Base-by-base conservation (phyloP, 30 jellyfish, hydroid and myxozoan species). In the Turritopsis rubra region DNA sequence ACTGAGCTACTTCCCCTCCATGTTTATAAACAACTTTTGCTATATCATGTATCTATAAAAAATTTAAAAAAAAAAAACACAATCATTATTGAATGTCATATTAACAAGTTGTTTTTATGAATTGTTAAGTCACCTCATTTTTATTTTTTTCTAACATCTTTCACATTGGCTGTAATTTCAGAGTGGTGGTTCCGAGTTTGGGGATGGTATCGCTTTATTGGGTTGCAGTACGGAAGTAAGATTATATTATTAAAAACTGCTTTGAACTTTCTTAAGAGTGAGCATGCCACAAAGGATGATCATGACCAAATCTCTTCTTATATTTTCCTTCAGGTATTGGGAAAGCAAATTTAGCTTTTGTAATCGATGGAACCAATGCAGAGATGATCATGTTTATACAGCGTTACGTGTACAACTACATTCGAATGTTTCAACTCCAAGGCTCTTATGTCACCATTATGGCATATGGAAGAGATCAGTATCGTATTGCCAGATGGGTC, bases 381-480 rank as follows among this genome's bases (percentile, higher is more conserved):
- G 91, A 94, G 65, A 77, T 89, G 86, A 86, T 89, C 19, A 89
- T 96, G 65, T 94, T 94, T 66, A 19, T 89, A 18, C 99, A 94
- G 75, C 95, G 95, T 52, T 89, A 72, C 71, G 95, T 80, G 25
- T 94, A 78, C 88, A 94, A 94, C 74, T 74, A 72, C 75, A 84
- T 89, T 26, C 89, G 90, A 84, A 79, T 89, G 93, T 94, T 94
- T 83, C 99, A 94, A 71, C 93, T 68, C 54, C 97, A 86, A 83
- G 97, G 97, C 65, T 81, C 96, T 8, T 89, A 84, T 85, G 87
- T 89, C 41, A 89, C 99, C 70, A 94, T 94, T 28, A 79, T 94
- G 84, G 97, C 96, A 66, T 94, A 86, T 82, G 99, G 99, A 29
- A 66, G 99, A 52, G 97, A 94, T 84, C 97, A 89, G 30, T 89